These are phyloP conservation scores for Euura lappo DNA, from an alignment of 1,140 invertebrate genomes.

Conservation along the genomic window DNA sequence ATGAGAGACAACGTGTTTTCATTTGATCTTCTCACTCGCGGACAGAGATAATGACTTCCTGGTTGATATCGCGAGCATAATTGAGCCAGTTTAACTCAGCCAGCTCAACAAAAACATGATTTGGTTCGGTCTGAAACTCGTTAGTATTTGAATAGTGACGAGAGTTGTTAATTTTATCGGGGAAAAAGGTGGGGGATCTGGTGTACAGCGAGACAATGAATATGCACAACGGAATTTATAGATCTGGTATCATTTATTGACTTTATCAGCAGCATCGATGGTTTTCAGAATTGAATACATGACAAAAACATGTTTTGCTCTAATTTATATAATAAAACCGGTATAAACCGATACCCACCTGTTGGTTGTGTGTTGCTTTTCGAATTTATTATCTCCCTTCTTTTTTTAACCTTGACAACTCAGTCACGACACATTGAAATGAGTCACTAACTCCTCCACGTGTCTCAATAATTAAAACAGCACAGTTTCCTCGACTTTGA, in stretches of 20 bases:
- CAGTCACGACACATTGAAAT: background rate
- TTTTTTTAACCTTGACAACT: background rate
- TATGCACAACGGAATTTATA: too few relatives aligned
- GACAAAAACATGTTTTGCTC: background rate
- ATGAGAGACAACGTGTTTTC: background rate
- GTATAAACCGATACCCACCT: background rate
- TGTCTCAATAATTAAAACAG: slow-evolving; percentile 1
- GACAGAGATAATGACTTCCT: too few relatives aligned
- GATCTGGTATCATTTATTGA: too few relatives aligned
- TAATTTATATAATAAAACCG: background rate
- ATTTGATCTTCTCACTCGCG: background rate
- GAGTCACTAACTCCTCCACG: background rate
- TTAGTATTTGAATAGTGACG: too few relatives aligned
- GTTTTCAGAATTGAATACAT: background rate
- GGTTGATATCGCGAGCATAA: too few relatives aligned
- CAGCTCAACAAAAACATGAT: too few relatives aligned
- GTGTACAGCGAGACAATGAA: too few relatives aligned
- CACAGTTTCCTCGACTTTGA: background rate
- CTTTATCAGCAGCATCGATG: too few relatives aligned
- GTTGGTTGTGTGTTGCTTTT: background rate
- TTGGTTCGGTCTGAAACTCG: too few relatives aligned
- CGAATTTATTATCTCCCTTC: background rate
- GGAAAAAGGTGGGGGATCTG: too few relatives aligned
- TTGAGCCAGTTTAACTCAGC: too few relatives aligned
- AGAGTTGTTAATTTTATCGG: too few relatives aligned